Evolutionary conservation across 1,140 invertebrate species (phyloP), one percentile per base, ranked within the genome.

Genomic region (Drosophila saltans): DNA sequence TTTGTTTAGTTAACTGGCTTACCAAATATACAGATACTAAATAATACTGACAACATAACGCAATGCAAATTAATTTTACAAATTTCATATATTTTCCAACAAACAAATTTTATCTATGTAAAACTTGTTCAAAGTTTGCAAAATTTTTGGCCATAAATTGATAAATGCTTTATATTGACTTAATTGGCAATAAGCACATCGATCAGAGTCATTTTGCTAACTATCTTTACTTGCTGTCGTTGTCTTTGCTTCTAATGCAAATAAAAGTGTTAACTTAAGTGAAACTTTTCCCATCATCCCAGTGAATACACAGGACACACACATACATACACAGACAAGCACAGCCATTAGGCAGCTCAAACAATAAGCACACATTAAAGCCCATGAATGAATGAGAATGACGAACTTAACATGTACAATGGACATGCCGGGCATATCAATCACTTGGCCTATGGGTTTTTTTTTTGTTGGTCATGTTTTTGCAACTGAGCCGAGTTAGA

Each of bases 341-440:
- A 39, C 10, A 39, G 56, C 45, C 45, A 52, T 52, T 52, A 52
- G 45, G 45, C 45, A 52, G 45, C 81, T 82, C 74, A 78, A 81
- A 78, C 59, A 82, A 84, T 76, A 77, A 77, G 68, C 81, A 61
- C 81, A 61, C 68, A 74, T 86, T 85, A 82, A 78, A 78, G 78
- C 80, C 45, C 84, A 63, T 70, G 75, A 78, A 64, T 78, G 59
- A 39, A 45, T 21, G 64, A 56, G 52, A 24, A 55, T 16, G 64
- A 57, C 45, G 45, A 52, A 52, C 45, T 52, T 52, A 52, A 24
- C 45, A 26, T 52, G 55, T 40, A 24, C 45, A 56, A 24, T 40
- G 45, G 68, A 88, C 79, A 85, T 71, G 84, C 82, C 75, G 66
- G 72, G 79, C 83, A 85, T 85, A 86, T 85, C 82, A 85, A 86